A percentile compares a stretch with the other conserved stretches of the same genome.
Conservation (phyloP, 1,140 invertebrate species). For the Cherax destructor region DNA sequence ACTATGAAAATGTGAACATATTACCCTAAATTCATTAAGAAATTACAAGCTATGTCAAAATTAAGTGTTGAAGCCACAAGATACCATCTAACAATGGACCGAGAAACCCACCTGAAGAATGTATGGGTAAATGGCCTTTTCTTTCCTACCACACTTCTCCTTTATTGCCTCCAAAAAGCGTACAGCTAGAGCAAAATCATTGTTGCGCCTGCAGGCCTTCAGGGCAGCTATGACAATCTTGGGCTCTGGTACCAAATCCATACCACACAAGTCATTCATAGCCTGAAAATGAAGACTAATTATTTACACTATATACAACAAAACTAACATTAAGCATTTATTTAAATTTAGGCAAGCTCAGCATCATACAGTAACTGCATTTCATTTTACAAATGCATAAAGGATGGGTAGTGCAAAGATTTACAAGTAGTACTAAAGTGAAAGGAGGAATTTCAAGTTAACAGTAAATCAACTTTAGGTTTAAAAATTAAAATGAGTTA, state of each 20-base stretch:
- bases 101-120: conserved; percentile 79
- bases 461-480: too few relatives aligned
- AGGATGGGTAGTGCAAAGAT: too few relatives aligned
- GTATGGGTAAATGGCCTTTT: conserved; percentile 92
- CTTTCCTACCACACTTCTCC: conserved; percentile 89
- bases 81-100: neutral
- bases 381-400: too few relatives aligned
- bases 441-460: too few relatives aligned
- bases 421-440: too few relatives aligned
- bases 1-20: neutral
- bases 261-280: conserved; percentile 83
- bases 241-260: conserved; percentile 97
- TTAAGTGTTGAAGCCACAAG: too few relatives aligned
- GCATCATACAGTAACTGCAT: too few relatives aligned
- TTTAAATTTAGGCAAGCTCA: neutral
- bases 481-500: too few relatives aligned
- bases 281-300: conserved; percentile 73
- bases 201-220: conserved; percentile 92
- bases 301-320: neutral
- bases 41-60: neutral
- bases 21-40: too few relatives aligned
- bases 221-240: conserved; percentile 93
- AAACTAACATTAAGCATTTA: neutral
- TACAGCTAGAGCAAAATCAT: conserved; percentile 94
- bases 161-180: conserved; percentile 95